Base-by-base conservation (phyloP, 92 coral and sea anemone genomes). In the Phenganax marumi region DNA sequence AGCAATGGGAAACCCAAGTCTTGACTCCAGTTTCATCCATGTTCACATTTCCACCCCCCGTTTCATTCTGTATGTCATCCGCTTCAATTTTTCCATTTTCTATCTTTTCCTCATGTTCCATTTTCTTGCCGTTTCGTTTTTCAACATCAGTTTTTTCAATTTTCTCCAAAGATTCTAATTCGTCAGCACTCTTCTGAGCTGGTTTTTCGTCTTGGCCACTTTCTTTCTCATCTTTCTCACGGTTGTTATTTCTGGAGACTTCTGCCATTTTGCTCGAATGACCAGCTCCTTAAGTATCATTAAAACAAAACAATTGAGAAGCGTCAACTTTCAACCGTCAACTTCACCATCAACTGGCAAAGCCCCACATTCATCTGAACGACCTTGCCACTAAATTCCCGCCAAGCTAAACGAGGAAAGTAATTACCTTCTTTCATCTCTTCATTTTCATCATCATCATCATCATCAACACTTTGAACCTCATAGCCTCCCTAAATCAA, bases 11-110 rank as follows among this genome's bases (percentile, higher is more conserved):
- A 33, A 33, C 43, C 43, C 43, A 33, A 33, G 43, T 33, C 43
- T 33, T 33, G 43, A 33, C 43, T 33, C 43, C 43, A 33, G 43
- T 33, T 33, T 33, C 43, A 33, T 33, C 43, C 43, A 33, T 33
- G 43, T 33, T 33, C 10, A 86, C 87, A 9, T 62, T 85, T 4
- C 86, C 88, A 10, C 72, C 84, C 7, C 85, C 43, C 5, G 43
- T 33, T 33, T 33, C 5, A 33, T 33, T 33, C 5, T 33, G 43
- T 33, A 33, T 1, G 2, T 33, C 43, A 33, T 33, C 2, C 5
- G 43, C 43, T 33, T 33, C 43, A 33, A 5, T 33, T 33, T 85
- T 82, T 6, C 75, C 83, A 0, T 85, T 89, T 5, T 61, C 84
- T 0, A 46, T 81, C 0, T 82, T 87, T 0, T 72, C 85, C 0